Evolutionary conservation across 2,888 invertebrate genomes (phyloP), one percentile per base, ranked within the genome.

Genomic region (Eledone cirrhosa): DNA sequence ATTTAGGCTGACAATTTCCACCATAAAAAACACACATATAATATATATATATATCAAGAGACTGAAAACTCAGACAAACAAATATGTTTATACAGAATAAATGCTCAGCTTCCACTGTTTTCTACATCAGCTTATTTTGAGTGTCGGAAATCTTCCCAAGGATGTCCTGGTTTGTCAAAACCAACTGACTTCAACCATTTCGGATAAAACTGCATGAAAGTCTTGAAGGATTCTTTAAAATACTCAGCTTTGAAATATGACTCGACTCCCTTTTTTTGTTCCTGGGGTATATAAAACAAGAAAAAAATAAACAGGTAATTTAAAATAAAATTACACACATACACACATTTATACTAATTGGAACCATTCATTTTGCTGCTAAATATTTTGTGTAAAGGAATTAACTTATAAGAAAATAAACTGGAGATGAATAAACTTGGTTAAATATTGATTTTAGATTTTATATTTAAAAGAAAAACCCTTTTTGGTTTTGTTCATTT

Each of bases 121-220:
- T 77, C 2, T 78, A 67, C 27, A 5, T 78, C 24, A 69, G 1
- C 53, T 16, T 65, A 78, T 48, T 48, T 75, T 41, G 78, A 7
- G 41, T 79, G 59, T n/a, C 77, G 80, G 78, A 84, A 85, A 11
- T 79, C 31, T 22, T 82, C 74, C 85, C 85, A 86, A 4, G 85
- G 86, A 59, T 87, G 85, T 47, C 76, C 79, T 29, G 80, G 78
- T 67, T 80, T 65, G 24, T 84, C 82, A 0, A 87, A 27, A 13
- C 81, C 78, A 48, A 82, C 84, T 19, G 78, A 74, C 65, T 78
- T 69, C 24, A 88, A 80, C 89, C 89, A 89, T 1, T 77, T 63
- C 29, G 85, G 80, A 77, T 89, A 89, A 77, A 81, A 85, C 29
- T 79, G 48, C 81, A 86, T 82, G 79, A 89, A 88, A 4, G 80